A percentile compares a stretch with the other conserved stretches of the same genome.
phyloP scores from a whole-genome alignment of 2,797 vertebrate genomes.

The Cetoscarus ocellatus region DNA sequence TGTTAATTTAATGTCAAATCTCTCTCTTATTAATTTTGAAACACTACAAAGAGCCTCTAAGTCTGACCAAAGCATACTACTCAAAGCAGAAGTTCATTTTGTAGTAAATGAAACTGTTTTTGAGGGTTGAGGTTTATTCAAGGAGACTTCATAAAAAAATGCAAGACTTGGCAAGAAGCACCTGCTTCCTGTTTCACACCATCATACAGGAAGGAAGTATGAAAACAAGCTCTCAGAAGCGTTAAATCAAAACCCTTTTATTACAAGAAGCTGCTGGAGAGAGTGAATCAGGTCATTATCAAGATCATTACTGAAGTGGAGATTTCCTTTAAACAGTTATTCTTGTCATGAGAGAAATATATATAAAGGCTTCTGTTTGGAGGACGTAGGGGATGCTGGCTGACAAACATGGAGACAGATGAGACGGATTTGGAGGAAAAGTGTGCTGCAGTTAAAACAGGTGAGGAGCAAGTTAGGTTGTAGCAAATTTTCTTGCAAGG shows the following conservation, averaged over 20 bases:
- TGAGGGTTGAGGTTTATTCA: not conserved
- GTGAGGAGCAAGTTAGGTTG: slow-evolving; percentile 35
- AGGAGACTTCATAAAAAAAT: not conserved
- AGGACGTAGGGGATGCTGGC: not conserved
- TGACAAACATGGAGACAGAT: not conserved
- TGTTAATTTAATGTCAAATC: too few species aligned
- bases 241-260: not conserved
- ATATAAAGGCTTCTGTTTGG: too few species aligned
- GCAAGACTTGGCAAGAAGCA: not conserved
- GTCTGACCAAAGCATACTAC: not conserved
- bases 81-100: slow-evolving; percentile 1
- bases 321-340: not conserved
- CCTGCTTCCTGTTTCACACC: slow-evolving; percentile 46
- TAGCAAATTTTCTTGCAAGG: too few species aligned
- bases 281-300: not conserved
- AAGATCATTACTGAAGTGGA: not conserved
- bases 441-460: not conserved
- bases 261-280: not conserved
- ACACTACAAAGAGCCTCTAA: not conserved
- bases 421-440: slow-evolving; percentile 41
- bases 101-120: slow-evolving; percentile 38
- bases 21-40: too few species aligned
- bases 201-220: not conserved
- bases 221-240: not conserved
- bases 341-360: too few species aligned